These are phyloP conservation scores for Drosophila conformis DNA, from an alignment of 2,888 invertebrate genomes.

Conservation along the genomic window DNA sequence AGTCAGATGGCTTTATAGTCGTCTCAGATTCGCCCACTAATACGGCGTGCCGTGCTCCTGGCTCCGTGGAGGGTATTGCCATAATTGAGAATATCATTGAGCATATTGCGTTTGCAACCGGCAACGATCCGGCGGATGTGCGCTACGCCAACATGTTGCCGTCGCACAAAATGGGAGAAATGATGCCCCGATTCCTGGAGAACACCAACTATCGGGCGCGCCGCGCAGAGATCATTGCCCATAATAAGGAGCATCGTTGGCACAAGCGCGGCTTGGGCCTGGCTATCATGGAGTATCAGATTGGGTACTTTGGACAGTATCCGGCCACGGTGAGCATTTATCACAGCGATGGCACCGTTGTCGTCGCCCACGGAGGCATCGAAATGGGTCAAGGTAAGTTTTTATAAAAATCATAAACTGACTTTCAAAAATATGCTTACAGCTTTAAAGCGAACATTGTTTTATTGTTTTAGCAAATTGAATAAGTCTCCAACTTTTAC, in stretches of 20 bases:
- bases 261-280: constrained; percentile 90
- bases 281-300: constrained; percentile 89
- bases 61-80: constrained; percentile 87
- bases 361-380: constrained; percentile 89
- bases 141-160: constrained; percentile 86
- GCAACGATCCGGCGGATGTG: constrained; percentile 87
- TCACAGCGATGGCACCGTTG: constrained; percentile 90
- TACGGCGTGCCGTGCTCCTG: constrained; percentile 89
- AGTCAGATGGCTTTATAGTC: constrained; percentile 88
- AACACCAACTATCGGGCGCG: constrained; percentile 87
- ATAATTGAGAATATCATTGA: constrained; percentile 89
- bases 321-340: constrained; percentile 89
- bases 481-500: no score
- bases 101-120: constrained; percentile 87
- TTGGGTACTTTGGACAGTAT: constrained; percentile 86
- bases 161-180: constrained; percentile 83
- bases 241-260: constrained; percentile 91
- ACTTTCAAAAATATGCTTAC: background rate
- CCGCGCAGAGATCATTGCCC: constrained; percentile 86
- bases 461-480: no score
- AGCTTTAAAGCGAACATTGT: background rate
- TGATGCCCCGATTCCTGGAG: constrained; percentile 86
- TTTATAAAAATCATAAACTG: background rate
- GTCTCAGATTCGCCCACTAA: constrained; percentile 89
- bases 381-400: constrained; percentile 92